Evolutionary conservation across 2,797 vertebrate species (phyloP).

Genomic region (Merluccius polli): DNA sequence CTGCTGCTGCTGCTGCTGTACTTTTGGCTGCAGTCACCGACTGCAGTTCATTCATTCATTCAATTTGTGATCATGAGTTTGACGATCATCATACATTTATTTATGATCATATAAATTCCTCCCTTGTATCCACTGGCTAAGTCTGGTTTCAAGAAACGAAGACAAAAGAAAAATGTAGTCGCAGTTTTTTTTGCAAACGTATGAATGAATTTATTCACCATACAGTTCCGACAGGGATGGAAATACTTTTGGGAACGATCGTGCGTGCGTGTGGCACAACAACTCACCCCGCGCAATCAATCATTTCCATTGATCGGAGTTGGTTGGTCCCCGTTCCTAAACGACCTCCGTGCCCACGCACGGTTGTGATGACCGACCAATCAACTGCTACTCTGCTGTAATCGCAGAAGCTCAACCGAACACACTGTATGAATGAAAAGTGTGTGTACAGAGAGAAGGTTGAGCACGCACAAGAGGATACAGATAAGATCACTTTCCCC

Average conservation of each 20-base stretch:
- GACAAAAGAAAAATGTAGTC: background rate
- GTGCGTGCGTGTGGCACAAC: background rate
- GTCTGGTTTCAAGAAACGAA: background rate
- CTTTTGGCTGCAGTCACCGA: background rate
- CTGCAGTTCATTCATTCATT: background rate
- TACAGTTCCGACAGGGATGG: background rate
- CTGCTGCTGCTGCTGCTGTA: background rate
- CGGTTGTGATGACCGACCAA: background rate
- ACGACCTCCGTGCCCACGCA: conserved; percentile 20
- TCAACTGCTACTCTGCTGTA: background rate
- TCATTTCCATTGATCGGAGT: conserved; percentile 18
- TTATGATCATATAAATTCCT: background rate
- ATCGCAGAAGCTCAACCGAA: background rate
- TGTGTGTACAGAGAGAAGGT: background rate
- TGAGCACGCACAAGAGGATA: background rate
- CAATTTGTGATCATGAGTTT: background rate
- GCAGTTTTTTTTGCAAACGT: background rate
- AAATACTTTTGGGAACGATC: background rate
- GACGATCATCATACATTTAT: background rate
- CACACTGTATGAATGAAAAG: background rate
- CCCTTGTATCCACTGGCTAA: too few species aligned
- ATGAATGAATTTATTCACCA: background rate
- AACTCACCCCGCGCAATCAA: background rate
- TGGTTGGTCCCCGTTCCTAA: background rate
- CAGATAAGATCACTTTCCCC: background rate